Evolutionary conservation across 2,888 invertebrate species (phyloP).

Genomic region (Galerucella pusilla): DNA sequence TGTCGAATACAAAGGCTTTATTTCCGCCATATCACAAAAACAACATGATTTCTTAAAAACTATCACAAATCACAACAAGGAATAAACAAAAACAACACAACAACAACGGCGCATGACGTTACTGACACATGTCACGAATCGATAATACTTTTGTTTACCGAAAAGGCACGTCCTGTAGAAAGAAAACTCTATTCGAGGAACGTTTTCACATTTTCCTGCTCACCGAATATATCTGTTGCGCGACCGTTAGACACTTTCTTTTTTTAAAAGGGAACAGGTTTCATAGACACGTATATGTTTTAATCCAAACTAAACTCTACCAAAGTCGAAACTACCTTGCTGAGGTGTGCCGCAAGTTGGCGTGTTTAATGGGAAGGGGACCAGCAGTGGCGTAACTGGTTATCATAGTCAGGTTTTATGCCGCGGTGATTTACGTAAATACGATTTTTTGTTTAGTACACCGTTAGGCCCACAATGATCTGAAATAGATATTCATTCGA

Average conservation of each 20-base stretch:
- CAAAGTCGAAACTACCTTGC: conserved; percentile 53
- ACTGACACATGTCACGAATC: conserved; percentile 52
- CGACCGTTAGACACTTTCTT: conserved; percentile 37
- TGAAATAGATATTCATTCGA: not conserved
- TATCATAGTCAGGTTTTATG: not conserved
- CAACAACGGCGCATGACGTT: conserved; percentile 46
- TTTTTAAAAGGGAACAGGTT: conserved; percentile 24
- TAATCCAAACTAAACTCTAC: conserved; percentile 54
- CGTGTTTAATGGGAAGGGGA: conserved; percentile 50
- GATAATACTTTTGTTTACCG: conserved; percentile 53
- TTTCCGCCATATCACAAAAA: conserved; percentile 68
- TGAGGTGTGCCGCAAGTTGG: conserved; percentile 54
- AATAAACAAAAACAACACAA: conserved; percentile 40
- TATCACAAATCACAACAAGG: conserved; percentile 40
- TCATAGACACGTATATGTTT: conserved; percentile 46
- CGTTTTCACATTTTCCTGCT: conserved; percentile 47
- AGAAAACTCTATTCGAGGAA: conserved; percentile 37
- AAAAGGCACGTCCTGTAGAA: conserved; percentile 44
- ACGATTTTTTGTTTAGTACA: not conserved
- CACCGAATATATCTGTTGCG: conserved; percentile 25
- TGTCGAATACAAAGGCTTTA: conserved; percentile 75
- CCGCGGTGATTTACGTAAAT: conserved; percentile 8
- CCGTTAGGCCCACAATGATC: not conserved
- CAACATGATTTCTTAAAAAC: conserved; percentile 48
- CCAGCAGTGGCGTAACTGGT: conserved; percentile 39